phyloP scores from a whole-genome alignment of 2,113 vertebrate genomes.

The Zapornia atra region DNA sequence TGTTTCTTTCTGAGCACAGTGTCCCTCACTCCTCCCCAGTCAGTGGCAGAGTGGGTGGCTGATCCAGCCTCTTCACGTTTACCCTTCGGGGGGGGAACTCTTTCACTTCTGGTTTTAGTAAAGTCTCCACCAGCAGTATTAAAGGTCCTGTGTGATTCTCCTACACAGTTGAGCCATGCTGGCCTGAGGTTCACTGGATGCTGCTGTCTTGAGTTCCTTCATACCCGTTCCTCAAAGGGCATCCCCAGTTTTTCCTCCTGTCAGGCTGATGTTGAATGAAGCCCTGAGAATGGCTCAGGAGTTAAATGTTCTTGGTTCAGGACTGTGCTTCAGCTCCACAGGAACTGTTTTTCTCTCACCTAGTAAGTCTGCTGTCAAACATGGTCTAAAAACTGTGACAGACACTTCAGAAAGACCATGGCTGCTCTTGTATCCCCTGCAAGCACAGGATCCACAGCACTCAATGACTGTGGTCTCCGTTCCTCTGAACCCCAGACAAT shows the following conservation, averaged over 20 bases:
- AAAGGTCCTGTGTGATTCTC: not conserved
- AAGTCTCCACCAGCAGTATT: not conserved
- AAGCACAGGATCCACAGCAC: not conserved
- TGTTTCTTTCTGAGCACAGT: not conserved
- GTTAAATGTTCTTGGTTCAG: not conserved
- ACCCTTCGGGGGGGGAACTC: not conserved
- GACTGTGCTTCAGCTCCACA: not conserved
- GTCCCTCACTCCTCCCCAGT: accelerated
- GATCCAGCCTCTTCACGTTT: not conserved
- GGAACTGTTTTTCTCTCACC: not conserved
- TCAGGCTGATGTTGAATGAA: not conserved
- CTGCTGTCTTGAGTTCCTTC: not conserved
- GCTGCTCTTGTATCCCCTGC: not conserved
- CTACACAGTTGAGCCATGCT: not conserved
- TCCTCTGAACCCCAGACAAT: not conserved
- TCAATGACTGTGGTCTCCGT: accelerated
- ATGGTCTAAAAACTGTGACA: not conserved
- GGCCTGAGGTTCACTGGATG: not conserved
- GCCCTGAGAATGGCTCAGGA: not conserved
- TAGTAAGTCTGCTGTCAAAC: not conserved
- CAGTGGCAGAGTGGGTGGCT: not conserved
- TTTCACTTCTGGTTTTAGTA: not conserved
- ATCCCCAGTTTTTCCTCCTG: not conserved
- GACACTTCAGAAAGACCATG: not conserved
- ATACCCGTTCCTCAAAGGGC: not conserved